Percentiles rank a stretch among this genome's conserved stretches.
phyloP scores from a whole-genome alignment of 1,140 invertebrate species.

The Macrosteles quadrilineatus region DNA sequence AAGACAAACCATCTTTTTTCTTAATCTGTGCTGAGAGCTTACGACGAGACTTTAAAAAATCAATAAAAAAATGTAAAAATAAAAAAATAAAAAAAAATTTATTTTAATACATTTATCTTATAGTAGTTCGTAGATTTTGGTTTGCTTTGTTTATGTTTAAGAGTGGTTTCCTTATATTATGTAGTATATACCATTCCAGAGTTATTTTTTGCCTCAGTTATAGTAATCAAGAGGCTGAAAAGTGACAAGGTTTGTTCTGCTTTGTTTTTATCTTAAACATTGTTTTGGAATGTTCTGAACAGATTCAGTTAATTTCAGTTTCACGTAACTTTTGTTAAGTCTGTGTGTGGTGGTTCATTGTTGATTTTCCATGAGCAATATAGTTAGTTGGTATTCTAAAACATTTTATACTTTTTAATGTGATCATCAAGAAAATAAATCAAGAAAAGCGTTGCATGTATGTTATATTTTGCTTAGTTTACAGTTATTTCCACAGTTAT shows the following conservation, averaged over 20 bases:
- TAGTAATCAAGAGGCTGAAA: neutral
- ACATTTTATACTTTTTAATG: no score
- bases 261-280: no score
- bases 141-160: conserved; percentile 12
- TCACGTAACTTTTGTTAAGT: no score
- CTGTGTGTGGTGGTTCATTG: no score
- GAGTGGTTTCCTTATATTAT: conserved; percentile 22
- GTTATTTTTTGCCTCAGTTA: conserved; percentile 11
- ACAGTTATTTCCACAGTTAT: neutral
- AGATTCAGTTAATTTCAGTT: no score
- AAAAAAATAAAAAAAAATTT: conserved; percentile 1
- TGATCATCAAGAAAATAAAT: no score
- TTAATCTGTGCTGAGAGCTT: conserved; percentile 13
- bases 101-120: conserved; percentile 13
- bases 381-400: no score
- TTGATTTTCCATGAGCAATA: no score
- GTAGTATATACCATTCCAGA: conserved; percentile 22
- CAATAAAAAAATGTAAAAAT: conserved; percentile 19
- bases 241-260: neutral
- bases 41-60: conserved; percentile 5
- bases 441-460: no score
- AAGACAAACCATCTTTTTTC: conserved; percentile 10
- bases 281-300: no score
- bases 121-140: neutral
- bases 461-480: no score